Percentiles rank a stretch among this genome's conserved stretches.
phyloP scores from a whole-genome alignment of 2,113 vertebrate genomes.

The Poeciliopsis retropinna region DNA sequence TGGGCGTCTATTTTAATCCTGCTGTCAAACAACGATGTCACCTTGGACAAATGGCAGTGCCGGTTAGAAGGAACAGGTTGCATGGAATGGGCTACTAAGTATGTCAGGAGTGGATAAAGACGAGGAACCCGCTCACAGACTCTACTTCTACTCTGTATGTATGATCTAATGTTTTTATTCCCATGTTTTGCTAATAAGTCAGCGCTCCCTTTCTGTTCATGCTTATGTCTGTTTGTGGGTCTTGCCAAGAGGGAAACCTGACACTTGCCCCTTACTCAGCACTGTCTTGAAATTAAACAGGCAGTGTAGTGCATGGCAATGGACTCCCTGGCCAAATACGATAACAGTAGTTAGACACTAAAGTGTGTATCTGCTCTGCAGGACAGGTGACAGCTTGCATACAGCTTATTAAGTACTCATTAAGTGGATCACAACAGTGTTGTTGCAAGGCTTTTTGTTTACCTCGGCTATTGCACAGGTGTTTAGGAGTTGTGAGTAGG shows the following conservation, averaged over 20 bases:
- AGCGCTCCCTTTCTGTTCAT: constrained; percentile 28
- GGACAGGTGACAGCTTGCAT: constrained; percentile 53
- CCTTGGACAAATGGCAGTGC: constrained; percentile 64
- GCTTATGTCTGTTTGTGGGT: constrained; percentile 46
- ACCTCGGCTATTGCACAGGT: constrained; percentile 16
- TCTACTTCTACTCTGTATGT: constrained; percentile 85
- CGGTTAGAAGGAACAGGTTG: constrained; percentile 68
- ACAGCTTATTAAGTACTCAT: constrained; percentile 59
- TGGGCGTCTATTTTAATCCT: constrained; percentile 78
- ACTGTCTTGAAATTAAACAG: constrained; percentile 20
- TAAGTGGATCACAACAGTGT: constrained; percentile 56
- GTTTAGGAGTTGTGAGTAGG: constrained; percentile 24
- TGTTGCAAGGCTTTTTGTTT: constrained; percentile 37
- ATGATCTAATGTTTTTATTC: constrained; percentile 59
- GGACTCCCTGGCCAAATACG: constrained; percentile 14
- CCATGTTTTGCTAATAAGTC: constrained; percentile 28
- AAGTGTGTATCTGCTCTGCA: constrained; percentile 18
- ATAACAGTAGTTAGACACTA: constrained; percentile 20
- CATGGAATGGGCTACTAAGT: constrained; percentile 72
- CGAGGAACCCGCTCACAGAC: constrained; percentile 78
- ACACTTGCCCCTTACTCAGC: constrained; percentile 61
- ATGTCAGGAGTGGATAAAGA: constrained; percentile 78
- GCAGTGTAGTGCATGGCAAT: constrained; percentile 31
- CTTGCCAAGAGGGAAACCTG: constrained; percentile 63
- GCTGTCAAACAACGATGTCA: constrained; percentile 78